phyloP scores from a whole-genome alignment of 2,888 invertebrate genomes.

The Diaperis boleti region DNA sequence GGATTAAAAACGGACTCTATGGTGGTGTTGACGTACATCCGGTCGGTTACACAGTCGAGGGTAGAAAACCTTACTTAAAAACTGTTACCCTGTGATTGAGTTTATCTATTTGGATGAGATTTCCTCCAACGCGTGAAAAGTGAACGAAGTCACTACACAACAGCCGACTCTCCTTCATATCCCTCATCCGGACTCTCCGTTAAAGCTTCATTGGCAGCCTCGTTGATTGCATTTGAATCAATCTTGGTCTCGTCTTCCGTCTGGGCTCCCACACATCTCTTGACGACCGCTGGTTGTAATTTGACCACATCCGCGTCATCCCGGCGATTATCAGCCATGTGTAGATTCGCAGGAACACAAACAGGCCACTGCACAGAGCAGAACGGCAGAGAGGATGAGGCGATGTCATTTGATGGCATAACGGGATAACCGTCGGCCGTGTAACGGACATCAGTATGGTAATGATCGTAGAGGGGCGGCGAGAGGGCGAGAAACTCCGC shows the following conservation, averaged over 20 bases:
- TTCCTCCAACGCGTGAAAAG: not conserved
- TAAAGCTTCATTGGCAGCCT: constrained; percentile 50
- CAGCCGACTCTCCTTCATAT: constrained; percentile 59
- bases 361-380: constrained; percentile 67
- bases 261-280: constrained; percentile 58
- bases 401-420: constrained; percentile 9
- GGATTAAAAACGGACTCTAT: too few species aligned
- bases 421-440: constrained; percentile 82
- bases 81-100: constrained; percentile 30
- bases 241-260: constrained; percentile 53
- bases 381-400: constrained; percentile 66
- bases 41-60: not conserved
- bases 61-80: constrained; percentile 14
- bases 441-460: constrained; percentile 75
- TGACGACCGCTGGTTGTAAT: constrained; percentile 29
- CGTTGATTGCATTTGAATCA: constrained; percentile 40
- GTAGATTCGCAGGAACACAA: constrained; percentile 66
- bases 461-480: constrained; percentile 60
- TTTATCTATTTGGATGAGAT: constrained; percentile 17
- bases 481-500: constrained; percentile 71
- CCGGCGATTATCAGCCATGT: constrained; percentile 53
- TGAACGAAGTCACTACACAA: constrained; percentile 48
- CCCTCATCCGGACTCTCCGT: constrained; percentile 61
- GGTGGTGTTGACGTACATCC: not conserved
- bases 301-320: constrained; percentile 18